phyloP scores from a whole-genome alignment of 1,140 invertebrate species.

The Neodiprion virginianus region DNA sequence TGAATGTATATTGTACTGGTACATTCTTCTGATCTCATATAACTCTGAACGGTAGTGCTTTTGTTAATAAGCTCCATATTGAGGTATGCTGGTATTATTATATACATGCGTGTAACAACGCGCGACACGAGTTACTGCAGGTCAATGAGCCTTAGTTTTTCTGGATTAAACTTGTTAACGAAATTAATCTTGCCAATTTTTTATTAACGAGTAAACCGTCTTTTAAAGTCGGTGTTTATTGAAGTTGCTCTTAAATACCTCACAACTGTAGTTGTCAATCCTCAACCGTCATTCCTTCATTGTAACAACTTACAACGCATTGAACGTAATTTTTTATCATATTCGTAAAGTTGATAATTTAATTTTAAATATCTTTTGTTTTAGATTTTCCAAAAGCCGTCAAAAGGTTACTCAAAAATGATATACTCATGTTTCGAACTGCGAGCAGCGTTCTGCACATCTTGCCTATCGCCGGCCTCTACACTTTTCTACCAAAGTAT shows the following conservation, averaged over 20 bases:
- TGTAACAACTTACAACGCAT: too few species aligned
- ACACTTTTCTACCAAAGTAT: constrained; percentile 94
- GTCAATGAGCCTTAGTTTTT: not conserved
- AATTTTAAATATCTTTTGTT: constrained; percentile 15
- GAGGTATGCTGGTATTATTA: too few species aligned
- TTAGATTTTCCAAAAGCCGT: constrained; percentile 88
- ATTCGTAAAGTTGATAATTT: constrained; percentile 23
- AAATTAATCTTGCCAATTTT: too few species aligned
- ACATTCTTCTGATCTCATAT: too few species aligned
- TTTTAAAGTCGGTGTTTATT: not conserved
- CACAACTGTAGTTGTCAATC: not conserved
- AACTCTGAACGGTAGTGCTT: too few species aligned
- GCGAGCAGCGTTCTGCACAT: constrained; percentile 89
- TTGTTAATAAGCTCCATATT: too few species aligned
- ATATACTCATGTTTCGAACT: constrained; percentile 89
- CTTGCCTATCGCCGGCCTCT: constrained; percentile 88
- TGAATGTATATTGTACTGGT: too few species aligned
- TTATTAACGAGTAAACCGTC: too few species aligned
- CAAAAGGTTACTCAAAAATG: constrained; percentile 84
- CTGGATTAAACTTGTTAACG: not conserved
- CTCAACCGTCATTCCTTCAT: too few species aligned
- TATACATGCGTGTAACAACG: too few species aligned
- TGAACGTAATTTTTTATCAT: not conserved
- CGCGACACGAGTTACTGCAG: too few species aligned
- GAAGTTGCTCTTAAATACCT: not conserved